phyloP scores from a whole-genome alignment of 2,113 vertebrate species.

The Rousettus leschenaultii region DNA sequence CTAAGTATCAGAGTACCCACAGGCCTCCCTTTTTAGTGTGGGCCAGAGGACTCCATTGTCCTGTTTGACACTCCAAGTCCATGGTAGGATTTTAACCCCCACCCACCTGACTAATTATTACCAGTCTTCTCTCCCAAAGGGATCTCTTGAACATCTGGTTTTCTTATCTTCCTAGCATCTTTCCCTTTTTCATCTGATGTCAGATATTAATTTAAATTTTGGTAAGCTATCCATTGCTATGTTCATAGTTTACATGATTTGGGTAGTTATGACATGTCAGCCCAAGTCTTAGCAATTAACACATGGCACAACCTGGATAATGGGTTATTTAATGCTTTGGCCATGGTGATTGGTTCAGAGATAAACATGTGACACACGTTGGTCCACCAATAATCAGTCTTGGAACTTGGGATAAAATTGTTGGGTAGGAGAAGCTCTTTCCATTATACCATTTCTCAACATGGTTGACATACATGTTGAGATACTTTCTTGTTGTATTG shows the following conservation, averaged over 20 bases:
- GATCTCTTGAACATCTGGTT: not conserved
- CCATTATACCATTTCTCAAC: not conserved
- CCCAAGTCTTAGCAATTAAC: not conserved
- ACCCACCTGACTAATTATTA: not conserved
- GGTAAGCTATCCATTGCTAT: not conserved
- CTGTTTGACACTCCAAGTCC: not conserved
- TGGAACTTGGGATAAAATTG: not conserved
- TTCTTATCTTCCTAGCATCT: not conserved
- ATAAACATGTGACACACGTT: not conserved
- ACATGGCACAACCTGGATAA: not conserved
- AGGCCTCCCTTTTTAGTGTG: not conserved
- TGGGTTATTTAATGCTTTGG: not conserved
- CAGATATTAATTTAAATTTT: not conserved
- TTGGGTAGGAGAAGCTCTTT: not conserved
- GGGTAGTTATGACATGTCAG: not conserved
- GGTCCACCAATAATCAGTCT: not conserved
- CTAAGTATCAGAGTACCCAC: not conserved
- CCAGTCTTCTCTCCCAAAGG: not conserved
- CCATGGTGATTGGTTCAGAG: not conserved
- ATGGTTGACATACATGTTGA: not conserved
- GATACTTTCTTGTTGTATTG: not conserved
- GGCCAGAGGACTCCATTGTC: not conserved
- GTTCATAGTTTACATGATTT: not conserved
- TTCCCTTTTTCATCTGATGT: not conserved
- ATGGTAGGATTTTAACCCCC: no score